phyloP scores from a whole-genome alignment of 2,797 vertebrate species.

The Apogon hyalosoma region DNA sequence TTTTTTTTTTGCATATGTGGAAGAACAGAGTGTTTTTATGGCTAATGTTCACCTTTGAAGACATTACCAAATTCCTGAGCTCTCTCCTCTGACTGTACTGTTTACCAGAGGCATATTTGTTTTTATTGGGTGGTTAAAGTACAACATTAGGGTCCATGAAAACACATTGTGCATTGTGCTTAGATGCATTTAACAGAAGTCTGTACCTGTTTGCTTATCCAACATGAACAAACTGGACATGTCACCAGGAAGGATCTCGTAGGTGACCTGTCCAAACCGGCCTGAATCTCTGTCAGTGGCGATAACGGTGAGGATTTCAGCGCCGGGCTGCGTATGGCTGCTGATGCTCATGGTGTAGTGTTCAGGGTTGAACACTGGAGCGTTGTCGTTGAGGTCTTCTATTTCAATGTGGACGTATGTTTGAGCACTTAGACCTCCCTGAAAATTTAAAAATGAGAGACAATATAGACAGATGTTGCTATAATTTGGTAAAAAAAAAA shows the following conservation, averaged over 20 bases:
- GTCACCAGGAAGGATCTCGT: constrained; percentile 86
- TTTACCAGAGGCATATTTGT: no score
- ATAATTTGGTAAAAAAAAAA: background rate
- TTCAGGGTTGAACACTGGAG: constrained; percentile 88
- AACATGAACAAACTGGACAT: constrained; percentile 87
- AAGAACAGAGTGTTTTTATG: no score
- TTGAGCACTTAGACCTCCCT: constrained; percentile 93
- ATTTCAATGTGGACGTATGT: constrained; percentile 92
- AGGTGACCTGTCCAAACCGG: constrained; percentile 85
- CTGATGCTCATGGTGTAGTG: constrained; percentile 88
- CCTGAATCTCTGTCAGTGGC: constrained; percentile 91
- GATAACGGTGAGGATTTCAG: constrained; percentile 87
- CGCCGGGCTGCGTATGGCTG: constrained; percentile 86
- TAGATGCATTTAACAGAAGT: no score
- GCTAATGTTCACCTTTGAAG: no score
- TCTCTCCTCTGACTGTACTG: no score
- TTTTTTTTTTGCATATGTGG: no score
- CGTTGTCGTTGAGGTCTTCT: constrained; percentile 92
- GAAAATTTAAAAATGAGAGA: constrained; percentile 16
- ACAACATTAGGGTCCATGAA: no score
- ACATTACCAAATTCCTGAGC: no score
- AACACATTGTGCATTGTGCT: no score
- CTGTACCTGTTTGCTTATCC: constrained; percentile 86
- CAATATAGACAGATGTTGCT: background rate
- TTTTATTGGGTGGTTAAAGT: no score